phyloP scores from a whole-genome alignment of 2,888 invertebrate species.

The Eupithecia insigniata region DNA sequence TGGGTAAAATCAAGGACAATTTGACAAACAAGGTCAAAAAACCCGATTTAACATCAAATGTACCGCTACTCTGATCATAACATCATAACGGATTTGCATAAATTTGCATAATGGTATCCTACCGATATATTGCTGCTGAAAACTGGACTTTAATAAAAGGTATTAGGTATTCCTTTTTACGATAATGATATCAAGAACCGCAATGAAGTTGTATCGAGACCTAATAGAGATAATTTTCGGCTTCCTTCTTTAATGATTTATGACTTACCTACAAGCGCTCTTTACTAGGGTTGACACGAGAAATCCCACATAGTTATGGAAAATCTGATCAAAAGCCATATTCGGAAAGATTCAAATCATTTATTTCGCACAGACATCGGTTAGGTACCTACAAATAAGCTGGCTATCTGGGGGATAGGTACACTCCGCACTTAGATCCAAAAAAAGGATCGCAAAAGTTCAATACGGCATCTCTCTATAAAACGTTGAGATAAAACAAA shows the following conservation, averaged over 20 bases:
- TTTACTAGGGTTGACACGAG: not conserved
- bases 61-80: slow-evolving; percentile 70
- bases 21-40: slow-evolving; percentile 56
- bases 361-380: not conserved
- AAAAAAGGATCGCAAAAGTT: not conserved
- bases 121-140: slow-evolving; percentile 13
- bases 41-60: slow-evolving; percentile 49
- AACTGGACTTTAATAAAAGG: slow-evolving; percentile 11
- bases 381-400: not conserved
- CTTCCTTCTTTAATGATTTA: not conserved
- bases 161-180: not conserved
- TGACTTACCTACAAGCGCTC: not conserved
- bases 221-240: not conserved
- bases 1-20: slow-evolving; percentile 59
- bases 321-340: not conserved
- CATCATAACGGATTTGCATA: slow-evolving; percentile 58
- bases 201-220: not conserved
- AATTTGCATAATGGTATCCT: slow-evolving; percentile 29
- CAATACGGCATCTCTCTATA: not conserved
- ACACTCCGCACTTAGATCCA: not conserved
- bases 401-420: not conserved
- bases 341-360: not conserved
- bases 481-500: not conserved
- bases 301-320: not conserved
- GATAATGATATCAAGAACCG: not conserved